phyloP scores from a whole-genome alignment of 2,113 vertebrate genomes.

The Vidua macroura region DNA sequence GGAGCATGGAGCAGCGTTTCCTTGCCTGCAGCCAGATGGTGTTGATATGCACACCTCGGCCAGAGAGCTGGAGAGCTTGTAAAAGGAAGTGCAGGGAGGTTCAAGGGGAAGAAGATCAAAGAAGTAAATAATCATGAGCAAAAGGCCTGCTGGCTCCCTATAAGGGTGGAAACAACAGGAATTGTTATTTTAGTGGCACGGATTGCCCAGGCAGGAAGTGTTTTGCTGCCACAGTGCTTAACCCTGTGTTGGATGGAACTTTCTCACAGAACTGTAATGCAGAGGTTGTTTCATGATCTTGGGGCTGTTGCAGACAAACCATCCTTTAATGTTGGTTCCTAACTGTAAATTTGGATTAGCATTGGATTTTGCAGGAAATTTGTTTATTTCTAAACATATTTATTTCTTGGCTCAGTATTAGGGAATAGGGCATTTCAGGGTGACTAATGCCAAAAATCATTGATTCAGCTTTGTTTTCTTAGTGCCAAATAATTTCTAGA shows the following conservation, averaged over 20 bases:
- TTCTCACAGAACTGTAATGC: neutral
- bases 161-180: slow-evolving; percentile 15
- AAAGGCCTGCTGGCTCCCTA: slow-evolving; percentile 40
- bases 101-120: slow-evolving; percentile 61
- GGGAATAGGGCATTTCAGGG: accelerated
- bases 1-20: neutral
- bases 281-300: neutral
- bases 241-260: neutral
- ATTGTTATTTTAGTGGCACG: slow-evolving; percentile 25
- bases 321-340: neutral
- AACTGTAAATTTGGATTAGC: neutral
- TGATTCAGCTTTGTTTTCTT: neutral
- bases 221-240: neutral
- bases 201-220: neutral
- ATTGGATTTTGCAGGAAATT: neutral
- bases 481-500: neutral
- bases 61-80: slow-evolving; percentile 33
- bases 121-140: slow-evolving; percentile 44
- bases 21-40: slow-evolving; percentile 45
- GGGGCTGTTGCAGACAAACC: neutral
- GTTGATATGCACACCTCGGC: slow-evolving; percentile 43
- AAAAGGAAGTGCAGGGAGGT: slow-evolving; percentile 43
- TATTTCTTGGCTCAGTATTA: neutral
- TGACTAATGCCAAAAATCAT: neutral
- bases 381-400: neutral